Conservation (phyloP, 2,888 invertebrate species). For the Autographa gamma region DNA sequence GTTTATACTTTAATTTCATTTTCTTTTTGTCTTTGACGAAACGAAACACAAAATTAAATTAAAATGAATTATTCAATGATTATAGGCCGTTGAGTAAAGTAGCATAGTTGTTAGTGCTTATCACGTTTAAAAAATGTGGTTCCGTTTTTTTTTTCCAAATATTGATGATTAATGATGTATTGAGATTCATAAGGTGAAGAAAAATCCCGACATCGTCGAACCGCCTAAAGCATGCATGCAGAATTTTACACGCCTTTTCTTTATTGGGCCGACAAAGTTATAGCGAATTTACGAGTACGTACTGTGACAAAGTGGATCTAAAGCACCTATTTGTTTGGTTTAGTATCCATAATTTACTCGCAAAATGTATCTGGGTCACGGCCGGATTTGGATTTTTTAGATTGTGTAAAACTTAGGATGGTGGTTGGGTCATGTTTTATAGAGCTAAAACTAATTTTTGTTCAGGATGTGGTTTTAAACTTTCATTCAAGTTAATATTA, state of each 20-base stretch:
- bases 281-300: constrained; percentile 70
- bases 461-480: background rate
- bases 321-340: constrained; percentile 77
- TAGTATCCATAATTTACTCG: constrained; percentile 76
- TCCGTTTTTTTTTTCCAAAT: background rate
- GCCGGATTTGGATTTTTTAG: constrained; percentile 43
- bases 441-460: background rate
- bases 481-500: background rate
- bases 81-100: too few relatives aligned
- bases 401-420: constrained; percentile 39
- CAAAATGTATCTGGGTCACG: constrained; percentile 68
- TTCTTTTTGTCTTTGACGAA: too few relatives aligned
- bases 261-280: constrained; percentile 63
- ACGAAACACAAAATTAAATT: too few relatives aligned
- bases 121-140: too few relatives aligned
- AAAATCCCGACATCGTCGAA: constrained; percentile 27
- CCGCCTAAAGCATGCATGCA: constrained; percentile 39
- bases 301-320: constrained; percentile 72
- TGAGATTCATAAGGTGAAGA: constrained; percentile 9
- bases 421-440: constrained; percentile 11
- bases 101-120: too few relatives aligned
- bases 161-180: background rate
- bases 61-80: too few relatives aligned
- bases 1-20: too few relatives aligned
- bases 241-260: constrained; percentile 63